Evolutionary conservation across 2,113 vertebrate species (phyloP).

Genomic region (Eurypyga helias): DNA sequence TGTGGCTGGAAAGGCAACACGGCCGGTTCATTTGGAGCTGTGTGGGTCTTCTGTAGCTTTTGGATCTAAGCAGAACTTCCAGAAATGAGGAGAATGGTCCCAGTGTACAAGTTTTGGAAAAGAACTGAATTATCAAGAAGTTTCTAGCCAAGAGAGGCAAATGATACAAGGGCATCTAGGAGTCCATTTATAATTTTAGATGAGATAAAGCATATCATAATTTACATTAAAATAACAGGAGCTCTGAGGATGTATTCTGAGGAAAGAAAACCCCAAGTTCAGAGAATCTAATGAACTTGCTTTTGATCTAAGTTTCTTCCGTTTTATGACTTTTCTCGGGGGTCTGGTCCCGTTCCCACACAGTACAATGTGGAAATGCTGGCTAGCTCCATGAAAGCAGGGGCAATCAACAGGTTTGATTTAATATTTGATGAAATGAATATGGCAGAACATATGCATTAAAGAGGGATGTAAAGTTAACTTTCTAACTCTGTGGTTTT

Average conservation of each 20-base stretch:
- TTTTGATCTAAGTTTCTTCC: background rate
- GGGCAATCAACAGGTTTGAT: background rate
- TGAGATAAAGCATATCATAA: background rate
- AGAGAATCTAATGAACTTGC: background rate
- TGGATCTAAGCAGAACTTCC: background rate
- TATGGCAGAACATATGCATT: background rate
- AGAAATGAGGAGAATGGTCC: background rate
- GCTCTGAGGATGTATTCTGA: background rate
- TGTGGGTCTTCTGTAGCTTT: background rate
- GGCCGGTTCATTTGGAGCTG: background rate
- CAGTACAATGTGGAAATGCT: background rate
- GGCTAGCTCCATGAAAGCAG: background rate
- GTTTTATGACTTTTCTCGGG: background rate
- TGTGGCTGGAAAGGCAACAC: background rate
- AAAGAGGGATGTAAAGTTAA: background rate
- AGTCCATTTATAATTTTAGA: background rate
- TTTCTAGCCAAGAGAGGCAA: background rate
- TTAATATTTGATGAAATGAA: background rate
- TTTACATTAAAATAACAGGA: background rate
- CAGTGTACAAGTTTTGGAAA: background rate
- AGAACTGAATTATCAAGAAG: background rate
- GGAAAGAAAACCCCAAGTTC: background rate
- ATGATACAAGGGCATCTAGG: background rate
- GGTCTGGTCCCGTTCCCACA: background rate
- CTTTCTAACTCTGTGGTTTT: background rate